These are phyloP conservation scores for Heliothis virescens DNA, from an alignment of 1,140 invertebrate species.

Conservation along the genomic window DNA sequence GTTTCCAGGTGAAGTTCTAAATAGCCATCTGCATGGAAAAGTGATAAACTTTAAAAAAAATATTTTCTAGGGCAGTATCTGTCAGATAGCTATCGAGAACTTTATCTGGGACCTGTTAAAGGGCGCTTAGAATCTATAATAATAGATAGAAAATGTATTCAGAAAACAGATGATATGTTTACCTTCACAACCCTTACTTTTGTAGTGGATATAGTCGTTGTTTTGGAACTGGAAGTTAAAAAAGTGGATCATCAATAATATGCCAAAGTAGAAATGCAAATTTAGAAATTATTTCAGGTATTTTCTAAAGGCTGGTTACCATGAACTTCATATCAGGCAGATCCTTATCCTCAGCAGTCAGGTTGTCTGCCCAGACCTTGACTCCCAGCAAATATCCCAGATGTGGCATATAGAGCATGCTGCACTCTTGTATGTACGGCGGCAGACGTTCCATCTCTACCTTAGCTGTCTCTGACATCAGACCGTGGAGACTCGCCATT, in stretches of 20 bases:
- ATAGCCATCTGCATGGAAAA: too few species aligned
- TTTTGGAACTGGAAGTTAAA: slow-evolving; percentile 87
- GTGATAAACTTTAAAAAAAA: too few species aligned
- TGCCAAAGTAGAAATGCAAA: too few species aligned
- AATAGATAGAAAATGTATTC: too few species aligned
- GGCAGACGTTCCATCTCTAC: slow-evolving; percentile 90
- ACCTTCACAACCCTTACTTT: slow-evolving; percentile 91
- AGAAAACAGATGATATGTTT: slow-evolving; percentile 43
- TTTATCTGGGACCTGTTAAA: too few species aligned
- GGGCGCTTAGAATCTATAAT: too few species aligned
- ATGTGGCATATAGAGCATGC: slow-evolving; percentile 93
- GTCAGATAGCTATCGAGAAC: too few species aligned
- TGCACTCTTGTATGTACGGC: slow-evolving; percentile 89
- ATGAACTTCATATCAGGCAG: slow-evolving; percentile 90
- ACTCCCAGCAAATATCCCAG: slow-evolving; percentile 92
- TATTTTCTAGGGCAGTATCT: too few species aligned
- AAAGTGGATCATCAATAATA: slow-evolving; percentile 86
- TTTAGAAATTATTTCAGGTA: too few species aligned
- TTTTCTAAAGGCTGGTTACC: slow-evolving; percentile 77
- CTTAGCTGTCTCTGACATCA: slow-evolving; percentile 89
- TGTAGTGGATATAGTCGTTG: slow-evolving; percentile 90
- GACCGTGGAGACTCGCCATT: slow-evolving; percentile 85
- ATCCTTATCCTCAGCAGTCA: slow-evolving; percentile 84
- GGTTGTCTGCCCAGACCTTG: slow-evolving; percentile 87
- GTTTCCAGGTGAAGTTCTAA: too few species aligned